These are phyloP conservation scores for Psilanteris sp. DNA, from an alignment of 1,140 invertebrate species.

Conservation along the genomic window DNA sequence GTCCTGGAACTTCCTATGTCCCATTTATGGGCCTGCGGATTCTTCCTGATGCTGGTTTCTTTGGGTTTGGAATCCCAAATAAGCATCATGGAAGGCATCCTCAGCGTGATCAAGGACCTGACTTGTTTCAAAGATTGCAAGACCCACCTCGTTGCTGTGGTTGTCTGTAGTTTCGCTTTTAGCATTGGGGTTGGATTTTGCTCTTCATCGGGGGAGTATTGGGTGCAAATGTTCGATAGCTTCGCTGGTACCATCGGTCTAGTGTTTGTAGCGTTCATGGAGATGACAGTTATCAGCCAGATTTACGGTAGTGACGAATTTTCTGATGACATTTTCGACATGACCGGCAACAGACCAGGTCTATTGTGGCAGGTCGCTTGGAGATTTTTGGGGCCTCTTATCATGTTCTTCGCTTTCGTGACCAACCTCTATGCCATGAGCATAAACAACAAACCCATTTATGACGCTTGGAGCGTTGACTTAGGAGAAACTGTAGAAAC, in stretches of 20 bases:
- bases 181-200: constrained; percentile 94
- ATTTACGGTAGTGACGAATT: constrained; percentile 82
- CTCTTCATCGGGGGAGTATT: constrained; percentile 95
- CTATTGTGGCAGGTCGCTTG: constrained; percentile 93
- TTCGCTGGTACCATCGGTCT: constrained; percentile 96
- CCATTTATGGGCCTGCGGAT: constrained; percentile 94
- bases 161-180: constrained; percentile 90
- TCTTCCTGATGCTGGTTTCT: constrained; percentile 94
- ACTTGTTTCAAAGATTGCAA: constrained; percentile 91
- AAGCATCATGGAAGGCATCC: constrained; percentile 94
- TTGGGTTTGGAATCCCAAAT: constrained; percentile 94
- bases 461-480: constrained; percentile 88
- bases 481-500: constrained; percentile 1
- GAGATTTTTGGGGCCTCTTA: constrained; percentile 90
- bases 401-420: constrained; percentile 88
- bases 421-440: constrained; percentile 90
- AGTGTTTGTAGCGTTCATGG: constrained; percentile 93
- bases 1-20: constrained; percentile 93
- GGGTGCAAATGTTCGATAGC: constrained; percentile 96
- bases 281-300: constrained; percentile 89
- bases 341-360: constrained; percentile 92
- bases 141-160: constrained; percentile 91
- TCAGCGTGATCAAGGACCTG: constrained; percentile 95
- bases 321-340: constrained; percentile 87
- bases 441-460: constrained; percentile 85